Conservation (phyloP, 2,113 vertebrate genomes). For the Eupsittula cactorum region DNA sequence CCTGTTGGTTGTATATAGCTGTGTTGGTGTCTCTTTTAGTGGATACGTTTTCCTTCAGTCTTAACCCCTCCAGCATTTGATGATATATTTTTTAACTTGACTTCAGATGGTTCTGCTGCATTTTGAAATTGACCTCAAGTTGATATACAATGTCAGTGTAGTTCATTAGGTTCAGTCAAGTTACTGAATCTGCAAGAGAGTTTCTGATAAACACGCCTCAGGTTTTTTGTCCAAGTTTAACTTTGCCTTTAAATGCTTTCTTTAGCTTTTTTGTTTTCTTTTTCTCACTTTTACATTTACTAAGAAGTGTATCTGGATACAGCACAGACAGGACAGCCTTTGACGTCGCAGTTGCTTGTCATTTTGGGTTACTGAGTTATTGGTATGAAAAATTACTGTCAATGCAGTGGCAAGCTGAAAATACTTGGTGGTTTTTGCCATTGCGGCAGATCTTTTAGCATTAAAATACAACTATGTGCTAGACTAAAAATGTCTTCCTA, state of each 20-base stretch:
- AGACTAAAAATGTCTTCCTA: not conserved
- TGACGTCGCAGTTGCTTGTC: not conserved
- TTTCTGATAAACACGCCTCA: not conserved
- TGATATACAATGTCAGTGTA: not conserved
- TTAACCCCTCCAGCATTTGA: not conserved
- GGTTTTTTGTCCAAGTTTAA: not conserved
- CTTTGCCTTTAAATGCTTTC: not conserved
- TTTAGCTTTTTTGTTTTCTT: not conserved
- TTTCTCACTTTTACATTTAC: not conserved
- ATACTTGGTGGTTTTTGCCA: not conserved
- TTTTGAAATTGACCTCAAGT: not conserved
- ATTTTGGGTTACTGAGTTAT: not conserved
- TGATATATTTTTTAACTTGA: not conserved
- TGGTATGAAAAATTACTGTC: not conserved
- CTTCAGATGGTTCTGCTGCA: not conserved
- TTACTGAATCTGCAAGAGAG: not conserved
- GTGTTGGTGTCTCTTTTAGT: not conserved
- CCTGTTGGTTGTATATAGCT: not conserved
- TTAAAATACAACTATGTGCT: not conserved
- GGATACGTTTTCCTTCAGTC: not conserved
- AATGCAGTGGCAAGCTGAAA: not conserved
- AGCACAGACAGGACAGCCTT: not conserved
- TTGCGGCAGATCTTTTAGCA: not conserved
- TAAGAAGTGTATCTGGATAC: not conserved
- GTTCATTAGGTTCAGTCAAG: not conserved